Evolutionary conservation across 2,888 invertebrate genomes (phyloP).

Genomic region (Melanargia galathea): DNA sequence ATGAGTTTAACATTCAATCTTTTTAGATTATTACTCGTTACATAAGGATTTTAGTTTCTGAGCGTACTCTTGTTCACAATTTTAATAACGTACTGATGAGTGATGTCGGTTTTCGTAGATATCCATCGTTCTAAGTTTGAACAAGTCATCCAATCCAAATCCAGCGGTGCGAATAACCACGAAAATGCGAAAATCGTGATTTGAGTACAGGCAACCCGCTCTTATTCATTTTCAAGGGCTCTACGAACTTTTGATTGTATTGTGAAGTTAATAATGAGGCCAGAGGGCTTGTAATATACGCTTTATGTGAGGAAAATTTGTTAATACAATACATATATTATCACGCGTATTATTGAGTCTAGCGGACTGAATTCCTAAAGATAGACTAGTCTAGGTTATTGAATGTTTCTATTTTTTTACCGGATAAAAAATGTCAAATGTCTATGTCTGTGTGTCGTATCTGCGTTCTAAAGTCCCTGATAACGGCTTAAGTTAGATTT

Average conservation of each 20-base stretch:
- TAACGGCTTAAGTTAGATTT: too few relatives aligned
- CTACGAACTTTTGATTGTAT: constrained; percentile 39
- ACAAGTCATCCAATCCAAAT: constrained; percentile 4
- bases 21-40: too few relatives aligned
- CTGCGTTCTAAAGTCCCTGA: too few relatives aligned
- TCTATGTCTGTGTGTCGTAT: not conserved
- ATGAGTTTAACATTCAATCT: too few relatives aligned
- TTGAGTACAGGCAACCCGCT: constrained; percentile 37
- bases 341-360: not conserved
- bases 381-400: not conserved
- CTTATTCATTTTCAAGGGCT: constrained; percentile 41
- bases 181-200: constrained; percentile 37
- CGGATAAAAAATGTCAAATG: not conserved
- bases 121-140: not conserved
- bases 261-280: constrained; percentile 11
- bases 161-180: constrained; percentile 16
- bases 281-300: not conserved
- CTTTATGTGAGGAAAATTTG: not conserved
- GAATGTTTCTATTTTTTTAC: not conserved
- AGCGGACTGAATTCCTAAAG: not conserved
- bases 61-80: too few relatives aligned
- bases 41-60: too few relatives aligned
- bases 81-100: too few relatives aligned
- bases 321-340: constrained; percentile 4
- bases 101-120: too few relatives aligned